Conservation (phyloP, 2,888 invertebrate genomes). For the Caenorhabditis sp. region DNA sequence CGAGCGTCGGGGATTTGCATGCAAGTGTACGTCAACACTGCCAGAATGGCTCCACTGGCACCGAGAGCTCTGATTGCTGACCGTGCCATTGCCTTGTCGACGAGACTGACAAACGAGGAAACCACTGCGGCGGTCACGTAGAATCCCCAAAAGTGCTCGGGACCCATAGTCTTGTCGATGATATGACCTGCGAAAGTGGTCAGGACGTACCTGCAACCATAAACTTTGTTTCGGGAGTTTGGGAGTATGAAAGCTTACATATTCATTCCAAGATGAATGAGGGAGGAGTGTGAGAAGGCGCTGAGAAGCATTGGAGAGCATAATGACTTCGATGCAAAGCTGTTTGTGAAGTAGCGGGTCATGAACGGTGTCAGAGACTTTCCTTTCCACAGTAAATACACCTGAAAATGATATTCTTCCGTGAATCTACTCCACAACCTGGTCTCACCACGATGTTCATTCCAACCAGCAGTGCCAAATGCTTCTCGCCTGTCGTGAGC, state of each 20-base stretch:
- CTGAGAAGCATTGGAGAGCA: constrained; percentile 94
- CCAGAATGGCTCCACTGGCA: constrained; percentile 97
- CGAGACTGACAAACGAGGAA: constrained; percentile 90
- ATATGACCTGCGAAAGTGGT: constrained; percentile 54
- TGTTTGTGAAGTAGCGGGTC: constrained; percentile 81
- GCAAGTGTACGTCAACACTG: constrained; percentile 92
- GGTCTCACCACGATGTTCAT: constrained; percentile 57
- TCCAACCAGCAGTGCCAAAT: constrained; percentile 55
- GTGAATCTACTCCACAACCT: not conserved
- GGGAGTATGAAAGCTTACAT: constrained; percentile 89
- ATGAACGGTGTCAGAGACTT: constrained; percentile 72
- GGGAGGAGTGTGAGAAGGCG: constrained; percentile 94
- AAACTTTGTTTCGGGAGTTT: too few species aligned
- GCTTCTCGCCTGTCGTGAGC: constrained; percentile 70
- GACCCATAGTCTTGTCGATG: constrained; percentile 74
- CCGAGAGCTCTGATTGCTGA: constrained; percentile 91
- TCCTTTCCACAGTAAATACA: constrained; percentile 74
- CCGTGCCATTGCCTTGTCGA: constrained; percentile 88
- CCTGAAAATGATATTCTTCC: constrained; percentile 34
- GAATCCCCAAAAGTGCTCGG: constrained; percentile 88
- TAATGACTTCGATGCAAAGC: constrained; percentile 85
- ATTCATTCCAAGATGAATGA: constrained; percentile 92
- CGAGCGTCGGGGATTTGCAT: constrained; percentile 92
- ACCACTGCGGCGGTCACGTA: constrained; percentile 90
- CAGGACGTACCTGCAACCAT: constrained; percentile 44